A percentile compares a stretch with the other conserved stretches of the same genome.
phyloP scores from a whole-genome alignment of 2,797 vertebrate genomes.

The Galaxias olidus region DNA sequence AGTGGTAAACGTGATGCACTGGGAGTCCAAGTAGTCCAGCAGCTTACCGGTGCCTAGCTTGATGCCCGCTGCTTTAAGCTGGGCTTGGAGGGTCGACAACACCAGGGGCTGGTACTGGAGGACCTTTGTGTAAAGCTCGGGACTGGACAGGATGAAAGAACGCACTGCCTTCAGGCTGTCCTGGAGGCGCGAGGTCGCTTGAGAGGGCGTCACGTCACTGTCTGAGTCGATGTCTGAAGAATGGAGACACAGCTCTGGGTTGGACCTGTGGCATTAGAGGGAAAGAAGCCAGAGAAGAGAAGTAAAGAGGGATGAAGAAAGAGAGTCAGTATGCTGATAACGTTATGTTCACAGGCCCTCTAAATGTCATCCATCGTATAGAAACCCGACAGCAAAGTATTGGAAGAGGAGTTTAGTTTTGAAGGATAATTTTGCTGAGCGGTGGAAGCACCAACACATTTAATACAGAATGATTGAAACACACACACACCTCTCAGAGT shows the following conservation, averaged over 20 bases:
- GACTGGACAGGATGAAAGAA: constrained; percentile 79
- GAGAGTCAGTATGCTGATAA: too few species aligned
- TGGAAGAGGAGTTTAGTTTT: too few species aligned
- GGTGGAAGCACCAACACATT: too few species aligned
- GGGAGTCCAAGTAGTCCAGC: constrained; percentile 88
- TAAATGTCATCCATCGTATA: too few species aligned
- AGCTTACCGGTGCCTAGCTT: constrained; percentile 81
- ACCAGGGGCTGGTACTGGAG: constrained; percentile 90
- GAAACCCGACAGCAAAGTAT: too few species aligned
- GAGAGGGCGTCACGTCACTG: constrained; percentile 75
- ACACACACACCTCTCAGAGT: constrained; percentile 82
- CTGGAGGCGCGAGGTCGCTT: constrained; percentile 68
- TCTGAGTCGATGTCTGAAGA: constrained; percentile 72
- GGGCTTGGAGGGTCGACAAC: constrained; percentile 78
- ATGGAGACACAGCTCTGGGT: constrained; percentile 70
- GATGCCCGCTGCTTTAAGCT: constrained; percentile 83
- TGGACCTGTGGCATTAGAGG: constrained; percentile 62
- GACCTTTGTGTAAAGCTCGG: constrained; percentile 78
- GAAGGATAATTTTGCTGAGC: too few species aligned
- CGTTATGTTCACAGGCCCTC: too few species aligned
- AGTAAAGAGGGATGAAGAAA: neutral
- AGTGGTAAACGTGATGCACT: constrained; percentile 91
- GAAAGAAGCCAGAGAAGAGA: neutral
- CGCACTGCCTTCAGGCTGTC: constrained; percentile 75
- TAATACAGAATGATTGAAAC: neutral